Conservation (phyloP, 2,113 vertebrate species). For the Lepisosteus oculatus region DNA sequence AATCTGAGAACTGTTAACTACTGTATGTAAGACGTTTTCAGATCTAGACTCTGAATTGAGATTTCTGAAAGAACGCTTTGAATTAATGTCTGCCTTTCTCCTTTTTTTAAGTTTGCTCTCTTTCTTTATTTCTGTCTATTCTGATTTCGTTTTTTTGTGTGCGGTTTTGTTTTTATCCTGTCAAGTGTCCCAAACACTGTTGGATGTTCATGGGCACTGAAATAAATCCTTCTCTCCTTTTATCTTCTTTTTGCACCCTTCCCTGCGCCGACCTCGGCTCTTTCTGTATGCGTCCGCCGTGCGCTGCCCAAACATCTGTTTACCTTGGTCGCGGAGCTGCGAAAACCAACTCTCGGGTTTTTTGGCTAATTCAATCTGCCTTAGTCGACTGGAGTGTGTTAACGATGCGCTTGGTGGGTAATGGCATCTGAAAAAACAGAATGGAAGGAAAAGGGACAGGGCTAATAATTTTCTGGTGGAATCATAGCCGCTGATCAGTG, state of each 20-base stretch:
- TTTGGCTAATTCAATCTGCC: constrained; percentile 8
- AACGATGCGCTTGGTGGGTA: not conserved
- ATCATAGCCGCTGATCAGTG: not conserved
- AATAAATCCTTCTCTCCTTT: not conserved
- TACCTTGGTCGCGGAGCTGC: not conserved
- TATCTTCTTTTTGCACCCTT: too few relatives aligned
- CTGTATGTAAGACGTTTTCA: too few relatives aligned
- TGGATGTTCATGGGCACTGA: too few relatives aligned
- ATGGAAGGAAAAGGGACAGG: not conserved
- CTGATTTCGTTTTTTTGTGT: too few relatives aligned
- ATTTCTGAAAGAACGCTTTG: too few relatives aligned
- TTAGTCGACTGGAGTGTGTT: constrained; percentile 10
- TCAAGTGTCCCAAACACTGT: too few relatives aligned
- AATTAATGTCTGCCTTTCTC: not conserved
- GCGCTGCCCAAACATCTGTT: constrained; percentile 4
- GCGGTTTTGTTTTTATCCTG: too few relatives aligned
- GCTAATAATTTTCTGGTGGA: constrained; percentile 13
- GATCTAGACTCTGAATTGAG: too few relatives aligned
- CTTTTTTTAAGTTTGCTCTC: not conserved
- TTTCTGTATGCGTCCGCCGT: not conserved
- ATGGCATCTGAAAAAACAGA: constrained; percentile 11
- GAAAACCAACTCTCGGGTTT: not conserved
- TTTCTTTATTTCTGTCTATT: not conserved
- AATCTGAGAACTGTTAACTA: too few relatives aligned
- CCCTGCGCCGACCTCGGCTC: too few relatives aligned